Conservation (phyloP, 2,113 vertebrate genomes). For the Pterocles orientalis region DNA sequence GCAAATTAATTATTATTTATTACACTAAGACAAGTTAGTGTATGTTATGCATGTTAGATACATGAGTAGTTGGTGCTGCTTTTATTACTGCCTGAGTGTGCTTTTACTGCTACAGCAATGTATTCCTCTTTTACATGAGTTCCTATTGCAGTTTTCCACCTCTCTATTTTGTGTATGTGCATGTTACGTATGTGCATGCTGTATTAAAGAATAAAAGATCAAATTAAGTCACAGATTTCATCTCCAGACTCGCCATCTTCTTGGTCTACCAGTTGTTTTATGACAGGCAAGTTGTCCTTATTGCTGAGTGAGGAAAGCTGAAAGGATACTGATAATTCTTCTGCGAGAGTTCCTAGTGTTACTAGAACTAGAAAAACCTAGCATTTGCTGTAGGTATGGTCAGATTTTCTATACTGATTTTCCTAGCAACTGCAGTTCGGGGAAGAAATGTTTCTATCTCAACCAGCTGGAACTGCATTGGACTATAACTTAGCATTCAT, state of each 20-base stretch:
- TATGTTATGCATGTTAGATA: not conserved
- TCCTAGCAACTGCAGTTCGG: not conserved
- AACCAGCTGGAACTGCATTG: constrained; percentile 37
- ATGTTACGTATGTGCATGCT: fast-evolving
- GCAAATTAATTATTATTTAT: not conserved
- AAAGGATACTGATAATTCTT: not conserved
- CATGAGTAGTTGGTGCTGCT: not conserved
- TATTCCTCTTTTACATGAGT: not conserved
- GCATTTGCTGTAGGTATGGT: not conserved
- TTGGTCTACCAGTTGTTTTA: not conserved
- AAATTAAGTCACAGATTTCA: not conserved
- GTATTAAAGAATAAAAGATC: not conserved
- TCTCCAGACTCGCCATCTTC: not conserved
- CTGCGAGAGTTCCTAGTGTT: not conserved
- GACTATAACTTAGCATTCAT: constrained; percentile 43
- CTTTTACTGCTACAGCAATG: not conserved
- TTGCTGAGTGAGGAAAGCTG: not conserved
- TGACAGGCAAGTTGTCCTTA: not conserved
- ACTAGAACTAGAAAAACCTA: not conserved
- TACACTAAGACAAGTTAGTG: not conserved
- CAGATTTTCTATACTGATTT: not conserved
- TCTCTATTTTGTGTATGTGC: fast-evolving
- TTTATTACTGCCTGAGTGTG: fast-evolving
- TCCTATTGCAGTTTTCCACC: not conserved
- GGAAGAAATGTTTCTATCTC: not conserved